Evolutionary conservation across 2,888 invertebrate species (phyloP).

Genomic region (Cantharis flavilabris): DNA sequence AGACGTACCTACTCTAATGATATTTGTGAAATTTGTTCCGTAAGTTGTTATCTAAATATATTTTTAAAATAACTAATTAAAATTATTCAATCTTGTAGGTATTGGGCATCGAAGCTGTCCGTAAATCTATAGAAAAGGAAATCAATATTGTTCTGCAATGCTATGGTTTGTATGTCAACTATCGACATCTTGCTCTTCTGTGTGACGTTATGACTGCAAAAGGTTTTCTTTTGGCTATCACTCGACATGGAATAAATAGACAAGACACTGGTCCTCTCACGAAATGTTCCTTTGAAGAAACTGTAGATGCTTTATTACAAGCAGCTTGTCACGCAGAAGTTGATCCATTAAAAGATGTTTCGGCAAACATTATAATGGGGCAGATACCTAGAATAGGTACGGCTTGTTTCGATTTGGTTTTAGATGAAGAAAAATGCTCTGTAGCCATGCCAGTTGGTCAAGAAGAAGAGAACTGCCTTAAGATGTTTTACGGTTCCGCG

Average conservation of each 20-base stretch:
- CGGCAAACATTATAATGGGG: slow-evolving; percentile 99
- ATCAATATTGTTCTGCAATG: slow-evolving; percentile 99
- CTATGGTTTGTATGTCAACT: slow-evolving; percentile 99
- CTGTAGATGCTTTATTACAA: slow-evolving; percentile 97
- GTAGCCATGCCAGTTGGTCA: slow-evolving; percentile 95
- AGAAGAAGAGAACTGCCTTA: slow-evolving; percentile 75
- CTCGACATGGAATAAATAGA: slow-evolving; percentile 98
- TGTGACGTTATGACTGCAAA: slow-evolving; percentile 99
- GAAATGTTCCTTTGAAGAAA: slow-evolving; percentile 99
- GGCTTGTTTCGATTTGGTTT: slow-evolving; percentile 92
- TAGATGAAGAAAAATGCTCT: slow-evolving; percentile 99
- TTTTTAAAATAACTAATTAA: neutral
- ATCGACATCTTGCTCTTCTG: slow-evolving; percentile 96
- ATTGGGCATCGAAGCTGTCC: slow-evolving; percentile 97
- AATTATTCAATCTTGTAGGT: slow-evolving; percentile 57
- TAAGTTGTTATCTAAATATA: slow-evolving; percentile 39
- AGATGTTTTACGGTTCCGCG: slow-evolving; percentile 79
- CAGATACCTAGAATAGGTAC: slow-evolving; percentile 97
- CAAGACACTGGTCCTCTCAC: slow-evolving; percentile 98
- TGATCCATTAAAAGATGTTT: slow-evolving; percentile 97
- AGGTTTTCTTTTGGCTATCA: slow-evolving; percentile 99
- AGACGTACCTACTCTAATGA: slow-evolving; percentile 98
- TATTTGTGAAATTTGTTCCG: slow-evolving; percentile 98
- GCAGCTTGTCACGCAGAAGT: slow-evolving; percentile 98
- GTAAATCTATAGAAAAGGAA: slow-evolving; percentile 97